A percentile compares a stretch with the other conserved stretches of the same genome.
These are phyloP conservation scores for Morpho deidamia DNA, from an alignment of 2,888 invertebrate genomes.

Conservation along the genomic window DNA sequence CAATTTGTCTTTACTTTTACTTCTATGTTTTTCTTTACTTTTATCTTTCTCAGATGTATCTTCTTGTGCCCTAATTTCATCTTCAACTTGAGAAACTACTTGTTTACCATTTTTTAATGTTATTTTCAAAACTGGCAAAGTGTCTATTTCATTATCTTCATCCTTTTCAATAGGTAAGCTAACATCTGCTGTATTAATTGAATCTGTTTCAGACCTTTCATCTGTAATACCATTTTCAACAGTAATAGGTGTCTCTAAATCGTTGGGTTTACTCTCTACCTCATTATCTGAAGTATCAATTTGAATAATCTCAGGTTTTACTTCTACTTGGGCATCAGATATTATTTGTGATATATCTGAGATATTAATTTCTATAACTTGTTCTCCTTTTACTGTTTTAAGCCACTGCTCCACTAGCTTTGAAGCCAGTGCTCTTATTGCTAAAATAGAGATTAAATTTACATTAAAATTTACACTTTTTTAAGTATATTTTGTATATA, in stretches of 20 bases:
- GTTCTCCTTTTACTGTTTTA: slow-evolving; percentile 90
- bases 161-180: slow-evolving; percentile 29
- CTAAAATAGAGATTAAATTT: slow-evolving; percentile 63
- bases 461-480: slow-evolving; percentile 4
- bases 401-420: slow-evolving; percentile 94
- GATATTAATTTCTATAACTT: slow-evolving; percentile 62
- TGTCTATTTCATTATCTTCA: slow-evolving; percentile 47
- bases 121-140: slow-evolving; percentile 77
- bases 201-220: slow-evolving; percentile 24
- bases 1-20: slow-evolving; percentile 53
- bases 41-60: slow-evolving; percentile 49
- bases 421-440: slow-evolving; percentile 86
- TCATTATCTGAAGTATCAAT: slow-evolving; percentile 27
- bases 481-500: too few relatives aligned
- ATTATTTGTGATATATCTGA: slow-evolving; percentile 59
- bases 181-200: slow-evolving; percentile 12
- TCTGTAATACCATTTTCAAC: slow-evolving; percentile 28
- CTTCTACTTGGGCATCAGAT: slow-evolving; percentile 43
- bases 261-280: slow-evolving; percentile 20
- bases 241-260: slow-evolving; percentile 24
- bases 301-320: slow-evolving; percentile 26
- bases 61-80: slow-evolving; percentile 42
- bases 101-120: slow-evolving; percentile 86
- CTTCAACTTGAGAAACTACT: slow-evolving; percentile 80
- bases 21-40: slow-evolving; percentile 65